Conservation (phyloP, 2,113 vertebrate species). For the Arvicanthis niloticus region DNA sequence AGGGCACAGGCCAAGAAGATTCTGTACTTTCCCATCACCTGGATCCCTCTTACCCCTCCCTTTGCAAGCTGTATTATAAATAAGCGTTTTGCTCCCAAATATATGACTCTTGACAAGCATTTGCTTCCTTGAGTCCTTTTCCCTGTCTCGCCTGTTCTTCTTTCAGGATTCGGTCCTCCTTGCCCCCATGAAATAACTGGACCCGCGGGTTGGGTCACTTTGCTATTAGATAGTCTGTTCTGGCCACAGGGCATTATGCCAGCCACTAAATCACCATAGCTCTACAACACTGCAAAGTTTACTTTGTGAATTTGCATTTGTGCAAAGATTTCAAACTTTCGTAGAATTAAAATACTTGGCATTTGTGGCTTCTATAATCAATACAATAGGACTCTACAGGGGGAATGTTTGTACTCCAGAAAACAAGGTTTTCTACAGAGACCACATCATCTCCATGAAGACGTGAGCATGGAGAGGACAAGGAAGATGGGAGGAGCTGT, state of each 20-base stretch:
- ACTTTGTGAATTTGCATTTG: not conserved
- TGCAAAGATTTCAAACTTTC: not conserved
- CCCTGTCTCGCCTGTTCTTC: no score
- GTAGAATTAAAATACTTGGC: not conserved
- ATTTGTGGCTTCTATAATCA: not conserved
- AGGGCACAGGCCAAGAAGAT: no score
- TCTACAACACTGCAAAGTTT: not conserved
- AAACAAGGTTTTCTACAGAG: not conserved
- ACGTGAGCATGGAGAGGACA: accelerated
- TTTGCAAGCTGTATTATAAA: no score
- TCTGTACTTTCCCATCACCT: no score
- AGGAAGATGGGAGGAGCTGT: not conserved
- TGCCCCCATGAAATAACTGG: no score
- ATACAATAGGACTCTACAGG: not conserved
- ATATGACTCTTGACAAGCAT: no score
- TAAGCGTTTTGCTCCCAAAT: no score
- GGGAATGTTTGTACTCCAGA: no score
- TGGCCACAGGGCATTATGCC: not conserved
- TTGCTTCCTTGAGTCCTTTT: no score
- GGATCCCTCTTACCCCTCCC: no score
- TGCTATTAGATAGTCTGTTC: not conserved
- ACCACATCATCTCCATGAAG: not conserved
- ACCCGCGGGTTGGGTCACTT: no score
- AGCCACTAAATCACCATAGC: not conserved
- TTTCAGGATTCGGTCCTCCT: no score